Percentiles rank a stretch among this genome's conserved stretches.
phyloP scores from a whole-genome alignment of 2,113 vertebrate species.

The Xiphophorus couchianus region DNA sequence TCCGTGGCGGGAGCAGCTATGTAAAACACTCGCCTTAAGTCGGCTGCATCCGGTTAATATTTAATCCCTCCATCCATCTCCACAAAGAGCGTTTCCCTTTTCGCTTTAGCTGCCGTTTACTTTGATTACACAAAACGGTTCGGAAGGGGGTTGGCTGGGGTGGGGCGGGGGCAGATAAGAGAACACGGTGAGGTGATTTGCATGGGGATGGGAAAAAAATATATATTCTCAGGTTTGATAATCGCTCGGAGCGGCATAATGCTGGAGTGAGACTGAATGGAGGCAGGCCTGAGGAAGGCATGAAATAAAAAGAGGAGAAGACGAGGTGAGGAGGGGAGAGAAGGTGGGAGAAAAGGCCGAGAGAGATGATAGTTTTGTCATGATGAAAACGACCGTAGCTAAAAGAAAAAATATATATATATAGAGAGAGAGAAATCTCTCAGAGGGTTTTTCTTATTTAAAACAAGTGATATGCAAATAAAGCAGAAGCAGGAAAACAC shows the following conservation, averaged over 20 bases:
- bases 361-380: conserved; percentile 28
- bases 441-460: conserved; percentile 69
- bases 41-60: conserved; percentile 80
- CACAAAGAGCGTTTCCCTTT: conserved; percentile 75
- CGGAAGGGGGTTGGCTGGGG: conserved; percentile 31
- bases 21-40: conserved; percentile 82
- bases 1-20: conserved; percentile 67
- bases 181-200: conserved; percentile 72
- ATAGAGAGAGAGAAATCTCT: conserved; percentile 43
- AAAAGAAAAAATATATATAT: conserved; percentile 27
- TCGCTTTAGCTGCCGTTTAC: conserved; percentile 76
- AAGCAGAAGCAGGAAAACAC: conserved; percentile 45
- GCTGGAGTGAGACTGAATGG: conserved; percentile 59
- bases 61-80: conserved; percentile 81
- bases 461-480: conserved; percentile 77
- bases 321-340: not conserved
- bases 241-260: conserved; percentile 64
- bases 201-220: conserved; percentile 60
- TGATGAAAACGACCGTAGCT: conserved; percentile 41
- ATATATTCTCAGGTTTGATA: conserved; percentile 77
- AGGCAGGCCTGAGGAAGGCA: conserved; percentile 49
- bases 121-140: conserved; percentile 79
- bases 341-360: not conserved
- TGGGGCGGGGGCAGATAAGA: conserved; percentile 59
- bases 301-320: conserved; percentile 16